Base-by-base conservation (phyloP, 2,113 vertebrate genomes). In the Tragelaphus buxtoni region DNA sequence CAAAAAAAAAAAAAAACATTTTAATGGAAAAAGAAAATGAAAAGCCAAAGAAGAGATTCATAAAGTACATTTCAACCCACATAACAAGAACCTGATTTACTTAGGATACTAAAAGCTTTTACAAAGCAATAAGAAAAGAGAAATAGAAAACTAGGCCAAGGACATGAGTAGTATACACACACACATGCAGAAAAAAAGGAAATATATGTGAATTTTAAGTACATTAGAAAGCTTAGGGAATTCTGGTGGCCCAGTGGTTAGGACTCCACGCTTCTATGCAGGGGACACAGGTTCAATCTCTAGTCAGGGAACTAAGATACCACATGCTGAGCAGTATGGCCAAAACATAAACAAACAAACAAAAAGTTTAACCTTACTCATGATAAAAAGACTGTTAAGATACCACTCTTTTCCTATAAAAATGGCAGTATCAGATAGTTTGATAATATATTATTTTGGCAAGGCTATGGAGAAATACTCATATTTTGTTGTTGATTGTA, bases 61-160 rank as follows among this genome's bases (percentile, higher is more conserved):
- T 51, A 91, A 95, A 85, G 69, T 81, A 91, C 77, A 86, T 79
- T 91, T 86, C 32, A 85, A 85, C 88, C 24, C 69, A 85, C 30
- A 77, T 65, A 51, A 90, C 49, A 69, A 86, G 56, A 30, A 32
- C 47, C 69, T 95, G 45, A 84, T 90, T 90, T 84, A 61, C 35
- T 88, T 82, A 35, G 55, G n/a, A 85, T 80, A 58, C 26, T 42
- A 82, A 94, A 82, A 35, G 42, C n/a, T 89, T 89, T 82, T 51
- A 82, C 10, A 60, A 69, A 80, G 32, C 26, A 49, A 14, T 26
- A 84, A 90, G 49, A 90, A 84, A 39, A 49, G 16, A 90, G 55
- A 95, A 85, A 77, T 47, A 61, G 53, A 84, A 84, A 84, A 90
- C 86, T 82, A 58, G 39, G 61, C 51, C 60, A 83, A 84, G 45